phyloP scores from a whole-genome alignment of 1,140 invertebrate genomes.

The Drosophila yakuba region DNA sequence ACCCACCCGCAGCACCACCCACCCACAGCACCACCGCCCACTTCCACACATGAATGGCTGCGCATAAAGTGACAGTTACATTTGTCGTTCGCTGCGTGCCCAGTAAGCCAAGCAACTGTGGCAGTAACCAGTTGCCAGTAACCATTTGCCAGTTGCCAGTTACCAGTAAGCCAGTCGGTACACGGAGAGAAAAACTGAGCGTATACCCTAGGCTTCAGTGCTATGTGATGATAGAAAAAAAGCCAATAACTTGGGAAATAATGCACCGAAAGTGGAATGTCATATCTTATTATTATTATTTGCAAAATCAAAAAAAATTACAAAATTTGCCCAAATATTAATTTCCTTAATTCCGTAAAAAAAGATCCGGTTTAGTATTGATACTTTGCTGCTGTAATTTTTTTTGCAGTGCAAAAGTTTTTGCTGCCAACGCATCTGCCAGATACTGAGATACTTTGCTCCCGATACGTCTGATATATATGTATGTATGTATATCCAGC shows the following conservation, averaged over 20 bases:
- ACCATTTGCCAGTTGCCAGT: constrained; percentile 30
- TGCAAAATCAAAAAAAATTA: too few relatives aligned
- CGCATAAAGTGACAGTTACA: constrained; percentile 67
- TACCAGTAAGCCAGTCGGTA: constrained; percentile 11
- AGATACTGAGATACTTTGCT: constrained; percentile 61
- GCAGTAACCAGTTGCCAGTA: constrained; percentile 51
- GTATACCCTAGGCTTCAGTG: too few relatives aligned
- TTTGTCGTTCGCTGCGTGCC: constrained; percentile 40
- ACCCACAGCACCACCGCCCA: background rate
- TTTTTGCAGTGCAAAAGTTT: background rate
- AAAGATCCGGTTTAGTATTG: too few relatives aligned
- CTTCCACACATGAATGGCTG: constrained; percentile 45
- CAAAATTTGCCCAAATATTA: too few relatives aligned
- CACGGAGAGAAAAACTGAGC: constrained; percentile 1
- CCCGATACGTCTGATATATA: constrained; percentile 56
- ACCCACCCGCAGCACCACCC: too few relatives aligned
- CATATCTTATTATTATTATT: too few relatives aligned
- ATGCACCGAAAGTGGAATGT: too few relatives aligned
- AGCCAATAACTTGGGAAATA: too few relatives aligned
- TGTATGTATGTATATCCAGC: background rate
- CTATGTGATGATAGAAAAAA: too few relatives aligned
- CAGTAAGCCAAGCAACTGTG: constrained; percentile 32
- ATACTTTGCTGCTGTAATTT: background rate
- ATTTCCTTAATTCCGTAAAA: too few relatives aligned
- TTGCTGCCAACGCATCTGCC: constrained; percentile 10